phyloP scores from a whole-genome alignment of 2,797 vertebrate species.

The Hypotaenidia philippensis region DNA sequence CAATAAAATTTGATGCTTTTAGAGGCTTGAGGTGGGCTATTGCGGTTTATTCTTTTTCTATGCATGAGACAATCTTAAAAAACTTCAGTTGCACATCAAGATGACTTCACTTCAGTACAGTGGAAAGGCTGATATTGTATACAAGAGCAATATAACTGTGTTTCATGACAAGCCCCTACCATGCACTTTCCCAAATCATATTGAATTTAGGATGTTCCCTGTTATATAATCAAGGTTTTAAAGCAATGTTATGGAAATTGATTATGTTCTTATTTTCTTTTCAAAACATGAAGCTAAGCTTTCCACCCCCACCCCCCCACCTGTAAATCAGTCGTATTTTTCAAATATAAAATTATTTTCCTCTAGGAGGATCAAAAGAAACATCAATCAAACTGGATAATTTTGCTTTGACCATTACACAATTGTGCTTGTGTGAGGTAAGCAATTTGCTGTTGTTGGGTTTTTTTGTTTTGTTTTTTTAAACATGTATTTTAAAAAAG shows the following conservation, averaged over 20 bases:
- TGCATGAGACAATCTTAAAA: background rate
- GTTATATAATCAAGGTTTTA: background rate
- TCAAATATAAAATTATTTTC: background rate
- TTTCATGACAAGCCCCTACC: background rate
- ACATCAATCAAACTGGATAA: background rate
- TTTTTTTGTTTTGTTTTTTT: fast-evolving
- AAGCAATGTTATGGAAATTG: background rate
- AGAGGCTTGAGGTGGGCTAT: too few species aligned
- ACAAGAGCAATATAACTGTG: background rate
- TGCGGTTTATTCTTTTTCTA: background rate
- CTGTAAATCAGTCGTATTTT: background rate
- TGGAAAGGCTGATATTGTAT: background rate
- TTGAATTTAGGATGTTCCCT: background rate
- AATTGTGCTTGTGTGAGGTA: slow-evolving; percentile 7
- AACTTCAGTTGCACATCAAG: slow-evolving; percentile 6
- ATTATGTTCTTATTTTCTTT: background rate
- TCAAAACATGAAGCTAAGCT: background rate
- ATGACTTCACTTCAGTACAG: background rate
- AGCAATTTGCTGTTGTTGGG: background rate
- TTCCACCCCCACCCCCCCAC: background rate
- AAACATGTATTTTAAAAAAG: background rate
- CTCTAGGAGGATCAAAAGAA: background rate
- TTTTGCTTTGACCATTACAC: background rate
- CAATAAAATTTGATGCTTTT: background rate
- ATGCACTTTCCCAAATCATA: background rate